Base-by-base conservation (phyloP, 2,113 vertebrate genomes). In the Sterrhoptilus dennistouni region DNA sequence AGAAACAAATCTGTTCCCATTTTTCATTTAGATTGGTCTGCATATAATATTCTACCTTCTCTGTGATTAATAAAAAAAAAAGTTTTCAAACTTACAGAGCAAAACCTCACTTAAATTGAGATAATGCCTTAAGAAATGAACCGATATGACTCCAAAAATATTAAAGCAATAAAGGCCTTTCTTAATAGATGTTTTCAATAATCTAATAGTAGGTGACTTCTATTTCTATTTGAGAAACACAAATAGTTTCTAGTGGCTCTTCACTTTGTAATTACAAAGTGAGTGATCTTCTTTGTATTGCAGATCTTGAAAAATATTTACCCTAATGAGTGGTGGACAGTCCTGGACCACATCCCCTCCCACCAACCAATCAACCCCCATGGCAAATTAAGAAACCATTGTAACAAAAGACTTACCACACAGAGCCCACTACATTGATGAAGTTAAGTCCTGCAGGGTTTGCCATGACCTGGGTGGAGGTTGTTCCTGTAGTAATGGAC, bases 341-440 rank as follows among this genome's bases (percentile, higher is more conserved):
- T 42, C 20, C 23, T 45, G 42, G 57, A 57, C 14, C 70, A 35
- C 8, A 50, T 1, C 14, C 23, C 38, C 14, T 12, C 59, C 20
- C 65, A 36, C 57, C 57, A 24, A 53, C 23, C 31, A 9, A 35
- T 52, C 57, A 85, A 53, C n/a, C 79, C 45, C 49, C 56, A 44
- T 12, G 27, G 47, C 12, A 83, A 85, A 89, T 63, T 71, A 79
- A 59, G 60, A 85, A 90, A 64, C 25, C n/a, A 70, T 65, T 7
- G 1, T 68, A 96, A 94, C 14, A 40, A 27, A 85, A 69, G 77
- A 98, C 98, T 98, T 98, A 99, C 99, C 99, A 99, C 90, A 99
- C 99, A 44, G 99, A 98, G 98, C 99, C 98, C 98, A 99, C 98
- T 96, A 99, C 99, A 93, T 99, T 99, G 98, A 99, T 99, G 98